These are phyloP conservation scores for Philotrypesis tridentata DNA, from an alignment of 1,140 invertebrate species.

Conservation along the genomic window DNA sequence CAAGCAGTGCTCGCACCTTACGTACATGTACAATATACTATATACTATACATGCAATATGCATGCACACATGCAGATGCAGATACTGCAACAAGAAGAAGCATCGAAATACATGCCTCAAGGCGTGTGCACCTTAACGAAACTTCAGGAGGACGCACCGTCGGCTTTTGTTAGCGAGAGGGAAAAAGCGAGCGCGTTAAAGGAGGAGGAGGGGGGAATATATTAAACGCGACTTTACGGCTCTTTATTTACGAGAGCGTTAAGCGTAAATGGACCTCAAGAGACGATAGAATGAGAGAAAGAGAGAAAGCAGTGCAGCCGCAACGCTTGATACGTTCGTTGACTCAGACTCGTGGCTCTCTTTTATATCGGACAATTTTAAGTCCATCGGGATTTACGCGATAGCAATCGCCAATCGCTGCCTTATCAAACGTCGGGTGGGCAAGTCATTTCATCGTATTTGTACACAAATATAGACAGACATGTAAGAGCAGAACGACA, in stretches of 20 bases:
- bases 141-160: conserved; percentile 1
- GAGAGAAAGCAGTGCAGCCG: background rate
- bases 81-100: background rate
- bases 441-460: background rate
- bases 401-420: background rate
- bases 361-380: background rate
- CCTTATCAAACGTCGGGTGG: background rate
- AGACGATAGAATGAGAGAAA: background rate
- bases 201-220: conserved; percentile 51
- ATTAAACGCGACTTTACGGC: conserved; percentile 63
- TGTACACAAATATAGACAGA: background rate
- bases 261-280: conserved; percentile 47
- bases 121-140: conserved; percentile 12
- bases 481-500: background rate
- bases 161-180: conserved; percentile 15
- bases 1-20: too few species aligned
- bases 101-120: background rate
- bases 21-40: too few species aligned
- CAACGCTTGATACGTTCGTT: background rate
- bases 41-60: conserved; percentile 55
- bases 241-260: conserved; percentile 68
- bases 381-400: background rate
- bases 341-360: too few species aligned
- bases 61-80: conserved; percentile 52
- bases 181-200: conserved; percentile 51